Evolutionary conservation across 2,888 invertebrate species (phyloP), one percentile per base, ranked within the genome.

Genomic region (Plebejus argus): DNA sequence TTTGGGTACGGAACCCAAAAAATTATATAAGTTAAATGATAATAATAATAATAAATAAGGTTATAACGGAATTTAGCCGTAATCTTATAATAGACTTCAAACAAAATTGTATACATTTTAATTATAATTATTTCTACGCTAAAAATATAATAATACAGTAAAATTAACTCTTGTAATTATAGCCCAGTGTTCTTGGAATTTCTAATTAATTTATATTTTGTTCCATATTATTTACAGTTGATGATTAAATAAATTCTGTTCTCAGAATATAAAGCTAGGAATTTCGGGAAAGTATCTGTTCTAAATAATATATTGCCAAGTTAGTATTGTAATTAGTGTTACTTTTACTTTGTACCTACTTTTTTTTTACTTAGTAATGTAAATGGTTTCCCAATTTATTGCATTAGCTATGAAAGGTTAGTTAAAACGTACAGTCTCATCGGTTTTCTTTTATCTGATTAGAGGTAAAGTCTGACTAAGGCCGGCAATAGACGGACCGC

Each of bases 291-390:
- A 66, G 4, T 66, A 66, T 15, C 66, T 23, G 2, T n/a, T 12
- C 66, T 28, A 66, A 12, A 28, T 66, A 66, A 15, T 28, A 66
- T 66, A 15, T 66, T 66, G 15, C 66, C 23, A 66, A 18, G 66
- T 66, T 33, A 66, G 28, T 33, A 66, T 18, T 33, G 66, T 66
- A 66, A 66, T 66, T 33, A 66, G 33, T 66, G 33, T 66, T 33
- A 66, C 66, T 66, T 33, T 66, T 33, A 66, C 28, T 66, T 66
- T 33, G 28, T 28, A 66, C 28, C 66, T 28, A 28, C 28, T n/a
- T n/a, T n/a, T n/a, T n/a, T n/a, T n/a, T n/a, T 66, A 66, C 66
- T 66, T 66, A 66, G 15, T 66, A 28, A 66, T 66, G 28, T 66
- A 66, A 28, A 18, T 66, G 15, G 66, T 66, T 33, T 6, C 66